These are phyloP conservation scores for Lamellibrachia luymesi DNA, from an alignment of 1,140 invertebrate species.

Conservation along the genomic window DNA sequence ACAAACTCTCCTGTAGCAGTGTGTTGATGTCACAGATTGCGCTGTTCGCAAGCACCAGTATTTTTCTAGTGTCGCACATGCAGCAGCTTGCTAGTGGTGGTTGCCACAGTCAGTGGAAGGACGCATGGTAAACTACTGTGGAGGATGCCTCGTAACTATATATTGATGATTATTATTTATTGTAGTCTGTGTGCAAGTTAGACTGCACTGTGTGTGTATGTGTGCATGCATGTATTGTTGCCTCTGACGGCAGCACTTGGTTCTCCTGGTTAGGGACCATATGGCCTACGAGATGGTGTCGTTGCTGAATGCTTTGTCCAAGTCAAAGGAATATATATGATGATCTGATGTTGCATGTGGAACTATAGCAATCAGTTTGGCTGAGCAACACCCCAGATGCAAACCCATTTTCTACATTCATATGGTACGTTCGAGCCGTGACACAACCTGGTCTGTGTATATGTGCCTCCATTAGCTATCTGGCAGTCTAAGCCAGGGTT, in stretches of 20 bases:
- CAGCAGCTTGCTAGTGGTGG: background rate
- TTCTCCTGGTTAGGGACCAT: background rate
- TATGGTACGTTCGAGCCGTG: background rate
- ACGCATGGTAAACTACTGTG: background rate
- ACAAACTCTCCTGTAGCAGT: background rate
- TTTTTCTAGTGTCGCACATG: background rate
- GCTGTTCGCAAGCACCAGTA: background rate
- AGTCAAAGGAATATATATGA: background rate
- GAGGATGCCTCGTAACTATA: background rate
- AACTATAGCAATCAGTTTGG: background rate
- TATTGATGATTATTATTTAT: constrained; percentile 2
- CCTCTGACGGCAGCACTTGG: background rate
- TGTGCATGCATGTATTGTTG: background rate
- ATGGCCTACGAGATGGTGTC: background rate
- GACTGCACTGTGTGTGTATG: background rate
- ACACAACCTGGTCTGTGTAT: background rate
- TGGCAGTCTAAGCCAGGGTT: background rate
- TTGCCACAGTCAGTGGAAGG: background rate
- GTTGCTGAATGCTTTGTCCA: background rate
- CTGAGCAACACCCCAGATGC: background rate
- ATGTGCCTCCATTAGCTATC: background rate
- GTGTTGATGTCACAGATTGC: background rate
- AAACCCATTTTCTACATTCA: background rate
- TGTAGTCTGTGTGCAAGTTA: background rate
- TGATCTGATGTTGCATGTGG: background rate